Conservation (phyloP, 2,888 invertebrate genomes). For the Lepidocyrtoides sp. region DNA sequence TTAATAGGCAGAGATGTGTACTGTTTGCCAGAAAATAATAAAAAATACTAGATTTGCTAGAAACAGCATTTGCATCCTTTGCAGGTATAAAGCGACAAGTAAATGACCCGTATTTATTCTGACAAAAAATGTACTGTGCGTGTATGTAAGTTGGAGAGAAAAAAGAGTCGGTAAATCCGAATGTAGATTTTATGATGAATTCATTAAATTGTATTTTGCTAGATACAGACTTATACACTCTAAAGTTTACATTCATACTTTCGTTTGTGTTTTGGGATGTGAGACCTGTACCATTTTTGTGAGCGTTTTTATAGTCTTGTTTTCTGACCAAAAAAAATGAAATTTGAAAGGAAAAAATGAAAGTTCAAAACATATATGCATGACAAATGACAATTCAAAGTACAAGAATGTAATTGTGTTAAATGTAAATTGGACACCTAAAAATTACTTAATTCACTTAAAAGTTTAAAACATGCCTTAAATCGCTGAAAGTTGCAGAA, state of each 20-base stretch:
- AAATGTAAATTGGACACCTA: not conserved
- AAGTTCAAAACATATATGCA: not conserved
- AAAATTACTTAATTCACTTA: not conserved
- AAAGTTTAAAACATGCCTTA: constrained; percentile 15
- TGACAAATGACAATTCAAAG: not conserved
- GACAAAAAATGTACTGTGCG: not conserved
- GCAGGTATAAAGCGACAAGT: not conserved
- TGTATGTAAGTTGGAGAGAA: no score
- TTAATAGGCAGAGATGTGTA: not conserved
- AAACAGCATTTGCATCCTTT: constrained; percentile 8
- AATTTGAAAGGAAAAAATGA: constrained; percentile 13
- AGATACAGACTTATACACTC: no score
- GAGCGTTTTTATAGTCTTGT: not conserved
- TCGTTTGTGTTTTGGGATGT: no score
- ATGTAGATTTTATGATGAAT: constrained; percentile 31
- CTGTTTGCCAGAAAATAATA: constrained; percentile 27
- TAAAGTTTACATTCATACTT: no score
- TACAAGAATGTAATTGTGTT: not conserved
- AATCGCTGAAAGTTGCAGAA: not conserved
- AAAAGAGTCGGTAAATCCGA: no score
- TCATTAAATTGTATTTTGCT: not conserved
- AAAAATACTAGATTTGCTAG: not conserved
- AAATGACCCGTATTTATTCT: not conserved
- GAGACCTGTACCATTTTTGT: not conserved
- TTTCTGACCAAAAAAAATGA: not conserved